phyloP scores from a whole-genome alignment of 1,140 invertebrate species.

The Zaprionus gabonicus region DNA sequence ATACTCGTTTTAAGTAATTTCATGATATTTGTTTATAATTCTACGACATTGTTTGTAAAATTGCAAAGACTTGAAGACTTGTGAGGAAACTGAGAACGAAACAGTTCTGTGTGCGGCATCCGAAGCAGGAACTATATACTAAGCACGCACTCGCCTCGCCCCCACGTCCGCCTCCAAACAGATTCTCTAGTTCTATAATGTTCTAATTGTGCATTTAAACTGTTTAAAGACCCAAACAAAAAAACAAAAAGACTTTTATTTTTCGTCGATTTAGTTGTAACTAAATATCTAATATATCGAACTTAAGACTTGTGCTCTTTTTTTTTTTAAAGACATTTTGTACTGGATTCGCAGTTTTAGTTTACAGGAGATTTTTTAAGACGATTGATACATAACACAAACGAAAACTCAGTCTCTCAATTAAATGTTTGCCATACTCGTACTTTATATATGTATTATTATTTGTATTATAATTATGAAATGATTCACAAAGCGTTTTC shows the following conservation, averaged over 20 bases:
- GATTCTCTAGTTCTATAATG: constrained; percentile 1
- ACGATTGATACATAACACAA: constrained; percentile 17
- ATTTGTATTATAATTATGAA: constrained; percentile 10
- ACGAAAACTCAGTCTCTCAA: constrained; percentile 25
- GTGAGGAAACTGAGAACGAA: background rate
- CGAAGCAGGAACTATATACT: background rate
- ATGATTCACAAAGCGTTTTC: background rate
- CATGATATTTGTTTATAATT: constrained; percentile 1
- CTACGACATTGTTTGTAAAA: constrained; percentile 2
- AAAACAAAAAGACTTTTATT: constrained; percentile 16
- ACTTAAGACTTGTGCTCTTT: constrained; percentile 32
- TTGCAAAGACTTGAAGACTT: constrained; percentile 6
- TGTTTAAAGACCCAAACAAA: constrained; percentile 33
- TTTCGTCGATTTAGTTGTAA: constrained; percentile 24
- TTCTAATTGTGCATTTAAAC: constrained; percentile 38
- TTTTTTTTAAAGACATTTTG: constrained; percentile 34
- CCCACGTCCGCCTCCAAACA: background rate
- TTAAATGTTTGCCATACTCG: constrained; percentile 49
- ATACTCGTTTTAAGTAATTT: constrained; percentile 19
- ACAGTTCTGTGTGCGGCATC: background rate
- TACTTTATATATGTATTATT: constrained; percentile 28
- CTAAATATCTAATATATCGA: constrained; percentile 11
- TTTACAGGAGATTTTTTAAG: constrained; percentile 7
- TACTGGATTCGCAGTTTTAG: constrained; percentile 10
- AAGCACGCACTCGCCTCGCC: background rate